Base-by-base conservation (phyloP, 2,113 vertebrate genomes). In the Myotis brandtii region DNA sequence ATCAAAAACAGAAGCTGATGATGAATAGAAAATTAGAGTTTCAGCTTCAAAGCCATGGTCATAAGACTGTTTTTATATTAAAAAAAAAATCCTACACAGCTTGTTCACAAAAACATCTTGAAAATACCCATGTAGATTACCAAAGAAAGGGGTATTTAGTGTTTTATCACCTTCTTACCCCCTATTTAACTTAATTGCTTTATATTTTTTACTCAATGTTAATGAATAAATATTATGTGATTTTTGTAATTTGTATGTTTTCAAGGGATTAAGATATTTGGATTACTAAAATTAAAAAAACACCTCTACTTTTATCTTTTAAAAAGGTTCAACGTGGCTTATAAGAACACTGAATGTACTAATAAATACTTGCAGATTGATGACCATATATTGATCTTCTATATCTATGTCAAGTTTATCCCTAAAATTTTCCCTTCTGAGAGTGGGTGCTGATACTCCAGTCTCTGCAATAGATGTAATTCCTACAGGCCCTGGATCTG, bases 81-180 rank as follows among this genome's bases (percentile, higher is more conserved):
- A 59, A 64, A 66, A 66, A 96, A 40, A 59, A 88, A 62, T 66
- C 23, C 4, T 59, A 27, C 46, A 84, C 20, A 94, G 70, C 16
- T 92, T 62, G 9, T 91, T 89, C 37, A 69, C 40, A 92, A 54
- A 94, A 95, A 89, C 23, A 87, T 27, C 59, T 88, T 59, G 76
- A 82, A 93, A 87, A 89, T 52, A 48, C 4, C 76, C 62, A 23
- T 16, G 54, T 40, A 43, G 72, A 86, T 86, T 67, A 40, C 81
- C 21, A 46, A 43, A n/a, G 34, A 81, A 48, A 59, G 37, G 1
- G 1, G 6, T 64, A 73, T 66, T 43, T 50, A 6, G 37, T 70
- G 17, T 59, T 76, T 75, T 21, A 21, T 37, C 21, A 37, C 25
- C 46, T 67, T 54, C 32, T 6, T 16, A 18, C 72, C 46, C n/a